Evolutionary conservation across 2,888 invertebrate genomes (phyloP), one percentile per base, ranked within the genome.

Genomic region (Sinotaia quadrata): DNA sequence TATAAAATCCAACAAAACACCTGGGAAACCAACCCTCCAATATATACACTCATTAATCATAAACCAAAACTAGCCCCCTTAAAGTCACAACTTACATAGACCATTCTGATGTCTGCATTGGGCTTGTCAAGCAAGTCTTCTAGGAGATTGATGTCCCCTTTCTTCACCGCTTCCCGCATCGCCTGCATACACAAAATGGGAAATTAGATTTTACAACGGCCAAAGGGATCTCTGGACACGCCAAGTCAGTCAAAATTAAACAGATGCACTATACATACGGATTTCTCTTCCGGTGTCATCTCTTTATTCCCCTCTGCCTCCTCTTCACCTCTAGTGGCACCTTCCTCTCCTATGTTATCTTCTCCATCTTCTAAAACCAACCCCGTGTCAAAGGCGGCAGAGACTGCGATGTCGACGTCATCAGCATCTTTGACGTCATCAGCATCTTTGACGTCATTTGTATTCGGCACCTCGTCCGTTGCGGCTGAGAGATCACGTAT

Each of bases 71-170:
- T n/a, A n/a, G n/a, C n/a, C n/a, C n/a, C n/a, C n/a, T n/a, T n/a
- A n/a, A n/a, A n/a, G n/a, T n/a, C 8, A 1, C 47, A 47, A 68
- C 82, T 79, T 74, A 87, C 87, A 81, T 83, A 84, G 2, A 69
- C 73, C 78, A 83, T 81, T 71, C 84, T 82, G 44, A 87, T 82
- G 63, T 85, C 82, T 10, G 83, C 78, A 27, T 79, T 75, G 34
- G 79, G 81, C 51, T 79, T 79, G 57, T 85, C 83, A 47, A 87
- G 75, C 12, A 83, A 65, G 33, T 83, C 79, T 62, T 87, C 85
- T 4, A 86, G 68, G 2, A 60, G 58, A 31, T 81, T 80, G 12
- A 84, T 81, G 63, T 86, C 80, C 3, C 86, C 86, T 10, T 71
- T 68, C 58, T 76, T 69, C 3, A 84, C 85, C 5, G 83, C 81